Conservation (phyloP, 2,113 vertebrate species). For the Melospiza georgiana region DNA sequence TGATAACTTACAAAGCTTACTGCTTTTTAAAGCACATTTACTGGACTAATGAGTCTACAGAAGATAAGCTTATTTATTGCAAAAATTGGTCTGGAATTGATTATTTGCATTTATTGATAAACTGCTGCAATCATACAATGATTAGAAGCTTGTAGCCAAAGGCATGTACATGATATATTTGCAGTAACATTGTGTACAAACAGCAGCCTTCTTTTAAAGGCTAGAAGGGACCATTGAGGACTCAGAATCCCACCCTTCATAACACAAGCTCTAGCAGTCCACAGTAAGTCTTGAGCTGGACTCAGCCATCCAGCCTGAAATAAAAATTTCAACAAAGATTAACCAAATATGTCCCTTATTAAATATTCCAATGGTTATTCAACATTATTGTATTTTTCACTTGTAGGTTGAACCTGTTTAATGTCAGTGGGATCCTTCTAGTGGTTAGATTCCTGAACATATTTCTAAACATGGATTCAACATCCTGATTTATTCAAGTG, state of each 20-base stretch:
- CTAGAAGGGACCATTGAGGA: neutral
- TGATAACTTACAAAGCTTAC: neutral
- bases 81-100: neutral
- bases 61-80: neutral
- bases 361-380: neutral
- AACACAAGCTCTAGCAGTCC: neutral
- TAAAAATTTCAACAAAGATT: neutral
- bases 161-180: neutral
- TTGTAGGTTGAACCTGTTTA: neutral
- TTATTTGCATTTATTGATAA: neutral
- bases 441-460: neutral
- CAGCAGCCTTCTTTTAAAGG: neutral
- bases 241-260: neutral
- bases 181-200: neutral
- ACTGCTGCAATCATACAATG: neutral
- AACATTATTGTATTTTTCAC: neutral
- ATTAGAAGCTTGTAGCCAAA: neutral
- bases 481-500: neutral
- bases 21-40: neutral
- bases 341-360: neutral
- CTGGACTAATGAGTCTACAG: neutral
- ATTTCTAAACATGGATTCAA: neutral
- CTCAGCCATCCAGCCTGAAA: neutral
- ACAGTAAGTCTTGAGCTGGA: neutral
- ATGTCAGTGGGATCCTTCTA: neutral